These are phyloP conservation scores for Tachina lurida DNA, from an alignment of 2,888 invertebrate species.

Conservation along the genomic window DNA sequence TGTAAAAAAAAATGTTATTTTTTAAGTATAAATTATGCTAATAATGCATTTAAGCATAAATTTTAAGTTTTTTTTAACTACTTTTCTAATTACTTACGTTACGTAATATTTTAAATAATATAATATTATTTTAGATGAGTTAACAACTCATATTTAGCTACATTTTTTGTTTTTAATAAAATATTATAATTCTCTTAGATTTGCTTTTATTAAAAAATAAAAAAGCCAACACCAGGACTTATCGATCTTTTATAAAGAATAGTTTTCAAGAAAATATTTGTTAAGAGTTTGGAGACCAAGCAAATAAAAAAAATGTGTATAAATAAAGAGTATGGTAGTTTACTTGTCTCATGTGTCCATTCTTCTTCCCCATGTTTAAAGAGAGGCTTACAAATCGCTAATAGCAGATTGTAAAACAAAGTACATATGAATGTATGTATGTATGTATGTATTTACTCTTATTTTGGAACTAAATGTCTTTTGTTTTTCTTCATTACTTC, in stretches of 20 bases:
- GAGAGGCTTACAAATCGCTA: neutral
- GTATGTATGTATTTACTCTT: neutral
- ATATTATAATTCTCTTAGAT: constrained; percentile 10
- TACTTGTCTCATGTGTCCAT: neutral
- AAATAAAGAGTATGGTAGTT: neutral
- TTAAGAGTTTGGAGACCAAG: no score
- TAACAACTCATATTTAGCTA: constrained; percentile 68
- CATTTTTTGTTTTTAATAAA: constrained; percentile 20
- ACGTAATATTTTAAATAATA: constrained; percentile 41
- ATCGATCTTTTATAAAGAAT: neutral
- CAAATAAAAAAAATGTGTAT: no score
- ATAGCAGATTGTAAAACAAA: neutral
- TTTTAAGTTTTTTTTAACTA: constrained; percentile 50
- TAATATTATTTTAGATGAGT: constrained; percentile 63
- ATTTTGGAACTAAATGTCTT: neutral
- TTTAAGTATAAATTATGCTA: constrained; percentile 50
- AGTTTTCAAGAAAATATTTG: no score
- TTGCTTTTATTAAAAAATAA: constrained; percentile 24
- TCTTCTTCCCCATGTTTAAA: neutral
- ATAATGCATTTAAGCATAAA: constrained; percentile 45
- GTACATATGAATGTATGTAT: neutral
- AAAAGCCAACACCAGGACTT: constrained; percentile 46
- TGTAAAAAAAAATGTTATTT: constrained; percentile 11
- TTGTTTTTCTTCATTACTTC: neutral
- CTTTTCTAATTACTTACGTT: constrained; percentile 49